Evolutionary conservation across 2,797 vertebrate species (phyloP).

Genomic region (Enteromius anoplus): DNA sequence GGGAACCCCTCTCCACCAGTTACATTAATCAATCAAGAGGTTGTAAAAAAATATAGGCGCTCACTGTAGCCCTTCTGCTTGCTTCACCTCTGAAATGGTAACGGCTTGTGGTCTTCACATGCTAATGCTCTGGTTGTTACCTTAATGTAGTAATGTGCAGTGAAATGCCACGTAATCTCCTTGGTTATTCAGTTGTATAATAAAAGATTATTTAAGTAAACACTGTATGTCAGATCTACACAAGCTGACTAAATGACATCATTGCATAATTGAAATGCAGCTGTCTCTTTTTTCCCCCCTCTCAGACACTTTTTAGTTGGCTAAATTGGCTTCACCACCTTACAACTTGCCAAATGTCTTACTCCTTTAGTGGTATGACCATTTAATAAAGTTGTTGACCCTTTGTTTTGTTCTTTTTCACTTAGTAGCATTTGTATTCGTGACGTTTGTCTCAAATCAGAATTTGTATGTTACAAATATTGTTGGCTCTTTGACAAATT

Average conservation of each 20-base stretch:
- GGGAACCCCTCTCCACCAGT: constrained; percentile 70
- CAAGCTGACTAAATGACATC: constrained; percentile 47
- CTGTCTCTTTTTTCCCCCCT: constrained; percentile 25
- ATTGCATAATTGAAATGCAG: constrained; percentile 50
- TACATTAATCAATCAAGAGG: constrained; percentile 72
- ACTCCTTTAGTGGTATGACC: background rate
- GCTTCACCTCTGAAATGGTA: constrained; percentile 1
- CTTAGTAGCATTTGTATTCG: background rate
- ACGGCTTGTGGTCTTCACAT: background rate
- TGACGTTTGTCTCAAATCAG: background rate
- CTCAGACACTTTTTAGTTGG: constrained; percentile 20
- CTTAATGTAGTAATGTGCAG: background rate
- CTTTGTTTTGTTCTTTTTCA: background rate
- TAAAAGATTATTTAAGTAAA: background rate
- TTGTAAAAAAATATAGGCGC: constrained; percentile 45
- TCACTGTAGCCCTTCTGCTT: constrained; percentile 28
- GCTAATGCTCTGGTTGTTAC: background rate
- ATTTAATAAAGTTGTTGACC: background rate
- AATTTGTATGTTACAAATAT: constrained; percentile 12
- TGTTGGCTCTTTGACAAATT: constrained; percentile 1
- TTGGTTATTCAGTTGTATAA: background rate
- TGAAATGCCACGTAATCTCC: background rate
- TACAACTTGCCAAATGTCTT: background rate
- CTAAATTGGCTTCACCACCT: background rate
- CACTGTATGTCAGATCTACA: background rate